Conservation (phyloP, 2,888 invertebrate species). For the Hesperia comma region DNA sequence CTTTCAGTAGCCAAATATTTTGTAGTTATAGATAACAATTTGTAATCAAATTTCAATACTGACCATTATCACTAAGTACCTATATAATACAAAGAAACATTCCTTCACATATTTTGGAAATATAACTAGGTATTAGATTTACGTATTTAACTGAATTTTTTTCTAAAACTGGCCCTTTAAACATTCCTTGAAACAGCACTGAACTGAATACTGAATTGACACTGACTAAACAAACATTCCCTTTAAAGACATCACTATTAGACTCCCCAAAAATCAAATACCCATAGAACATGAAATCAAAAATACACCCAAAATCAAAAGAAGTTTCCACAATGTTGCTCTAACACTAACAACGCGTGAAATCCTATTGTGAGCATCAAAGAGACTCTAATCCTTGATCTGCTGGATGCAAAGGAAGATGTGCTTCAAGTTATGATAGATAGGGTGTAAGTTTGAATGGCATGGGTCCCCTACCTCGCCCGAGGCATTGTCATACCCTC, state of each 20-base stretch:
- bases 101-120: too few relatives aligned
- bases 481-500: constrained; percentile 48
- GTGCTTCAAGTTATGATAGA: constrained; percentile 18
- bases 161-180: neutral
- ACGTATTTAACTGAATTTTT: too few relatives aligned
- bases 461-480: constrained; percentile 40
- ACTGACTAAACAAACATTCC: constrained; percentile 32
- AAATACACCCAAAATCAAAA: constrained; percentile 80
- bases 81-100: too few relatives aligned
- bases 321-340: constrained; percentile 76
- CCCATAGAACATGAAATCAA: constrained; percentile 79
- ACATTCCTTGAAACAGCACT: neutral
- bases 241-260: constrained; percentile 45
- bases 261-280: constrained; percentile 56
- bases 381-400: constrained; percentile 65
- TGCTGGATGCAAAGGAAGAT: constrained; percentile 37
- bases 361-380: constrained; percentile 81
- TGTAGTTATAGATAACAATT: too few relatives aligned
- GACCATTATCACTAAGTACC: too few relatives aligned
- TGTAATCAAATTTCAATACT: too few relatives aligned
- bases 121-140: too few relatives aligned
- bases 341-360: constrained; percentile 79
- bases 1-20: too few relatives aligned
- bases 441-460: constrained; percentile 46
- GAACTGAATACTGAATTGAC: too few relatives aligned